Base-by-base conservation (phyloP, 1,140 invertebrate genomes). In the Papilio machaon region DNA sequence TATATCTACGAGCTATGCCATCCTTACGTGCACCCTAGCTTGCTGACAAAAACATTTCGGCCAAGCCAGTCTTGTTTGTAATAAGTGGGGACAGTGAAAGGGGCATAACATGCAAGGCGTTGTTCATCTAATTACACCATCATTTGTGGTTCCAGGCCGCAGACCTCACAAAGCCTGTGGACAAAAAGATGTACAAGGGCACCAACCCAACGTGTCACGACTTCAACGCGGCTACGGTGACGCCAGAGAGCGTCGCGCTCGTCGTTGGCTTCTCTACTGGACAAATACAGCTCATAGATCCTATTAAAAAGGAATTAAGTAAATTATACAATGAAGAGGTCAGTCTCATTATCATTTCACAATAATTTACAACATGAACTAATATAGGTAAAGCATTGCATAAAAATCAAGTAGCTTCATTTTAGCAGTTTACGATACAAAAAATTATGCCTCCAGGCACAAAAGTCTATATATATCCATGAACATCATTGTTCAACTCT, bases 241-340 rank as follows among this genome's bases (percentile, higher is more conserved):
- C 97, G 73, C 95, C 95, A 73, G 98, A 99, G 75, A 97, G 97
- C 92, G 97, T 98, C 73, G 97, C 96, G 60, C 95, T 99, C 81
- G 95, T 99, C 85, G 98, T 99, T 87, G 99, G 99, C 70, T 99
- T 99, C 95, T 98, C 98, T 89, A 99, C 98, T 70, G 99, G 99
- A 82, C 98, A 98, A 95, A 98, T 99, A 91, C 99, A 99, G 94
- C 95, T 99, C 81, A 98, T 99, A 91, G 99, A 99, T 95, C 98
- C 99, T 80, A 97, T 99, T 86, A 98, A 98, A 88, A 99, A 99
- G 91, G 99, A 99, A 96, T 95, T 98, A 88, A 98, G 97, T 95
- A 99, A 98, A 96, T 96, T 99, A 80, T 99, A 98, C 95, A 99
- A 99, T 96, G 99, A 99, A 96, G 99, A 99, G 96, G 98, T 99